phyloP scores from a whole-genome alignment of 92 coral and sea anemone species.

The Heteractis magnifica region DNA sequence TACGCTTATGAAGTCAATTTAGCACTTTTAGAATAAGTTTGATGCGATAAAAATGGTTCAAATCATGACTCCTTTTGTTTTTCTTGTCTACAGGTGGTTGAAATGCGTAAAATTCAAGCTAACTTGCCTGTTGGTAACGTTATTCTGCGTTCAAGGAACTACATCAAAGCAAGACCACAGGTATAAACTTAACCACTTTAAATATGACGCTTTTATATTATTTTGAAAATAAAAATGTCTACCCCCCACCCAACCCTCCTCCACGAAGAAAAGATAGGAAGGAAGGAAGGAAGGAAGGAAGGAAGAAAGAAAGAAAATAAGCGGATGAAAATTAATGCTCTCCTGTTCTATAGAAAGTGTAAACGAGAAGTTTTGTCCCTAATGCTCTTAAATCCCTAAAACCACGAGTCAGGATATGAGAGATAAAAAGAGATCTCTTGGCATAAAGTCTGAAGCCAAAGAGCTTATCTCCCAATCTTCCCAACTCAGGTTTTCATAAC shows the following conservation, averaged over 20 bases:
- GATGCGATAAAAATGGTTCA: not conserved
- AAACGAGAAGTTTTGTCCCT: too few relatives aligned
- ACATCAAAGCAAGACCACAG: slow-evolving; percentile 87
- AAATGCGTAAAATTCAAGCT: slow-evolving; percentile 85
- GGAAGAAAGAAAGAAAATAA: too few relatives aligned
- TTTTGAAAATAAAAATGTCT: not conserved
- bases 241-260: too few relatives aligned
- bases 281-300: too few relatives aligned
- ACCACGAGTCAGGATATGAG: not conserved
- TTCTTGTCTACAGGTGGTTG: slow-evolving; percentile 64
- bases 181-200: slow-evolving; percentile 30
- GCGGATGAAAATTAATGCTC: too few relatives aligned
- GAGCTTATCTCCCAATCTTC: not conserved
- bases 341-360: too few relatives aligned
- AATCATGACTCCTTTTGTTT: not conserved
- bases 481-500: not conserved
- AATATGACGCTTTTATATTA: not conserved
- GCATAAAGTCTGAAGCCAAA: not conserved
- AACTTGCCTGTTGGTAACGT: slow-evolving; percentile 84
- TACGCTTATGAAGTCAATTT: slow-evolving; percentile 27
- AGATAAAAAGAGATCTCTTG: not conserved
- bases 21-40: not conserved
- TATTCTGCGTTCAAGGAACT: slow-evolving; percentile 76
- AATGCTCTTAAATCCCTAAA: not conserved
- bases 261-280: too few relatives aligned